Evolutionary conservation across 2,797 vertebrate species (phyloP).

Genomic region (Synanceia verrucosa): DNA sequence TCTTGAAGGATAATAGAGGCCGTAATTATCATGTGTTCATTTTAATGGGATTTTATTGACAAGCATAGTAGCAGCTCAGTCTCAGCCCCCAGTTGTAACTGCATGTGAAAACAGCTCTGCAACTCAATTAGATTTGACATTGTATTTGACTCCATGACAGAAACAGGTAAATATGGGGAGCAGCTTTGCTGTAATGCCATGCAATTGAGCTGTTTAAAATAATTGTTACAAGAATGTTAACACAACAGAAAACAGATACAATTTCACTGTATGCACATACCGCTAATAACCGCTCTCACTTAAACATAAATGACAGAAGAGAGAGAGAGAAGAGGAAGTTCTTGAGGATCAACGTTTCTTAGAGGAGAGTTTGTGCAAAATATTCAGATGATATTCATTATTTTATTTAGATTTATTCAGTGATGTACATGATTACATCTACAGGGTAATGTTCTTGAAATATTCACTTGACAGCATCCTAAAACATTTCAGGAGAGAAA

Average conservation of each 20-base stretch:
- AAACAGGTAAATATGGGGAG: constrained; percentile 37
- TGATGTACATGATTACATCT: not conserved
- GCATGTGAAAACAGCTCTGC: constrained; percentile 73
- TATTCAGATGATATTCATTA: not conserved
- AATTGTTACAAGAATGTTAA: not conserved
- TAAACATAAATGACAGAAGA: not conserved
- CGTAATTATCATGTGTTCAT: constrained; percentile 82
- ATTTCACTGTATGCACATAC: not conserved
- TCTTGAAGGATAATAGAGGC: constrained; percentile 81
- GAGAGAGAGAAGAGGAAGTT: not conserved
- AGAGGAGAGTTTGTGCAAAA: not conserved
- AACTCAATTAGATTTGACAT: constrained; percentile 79
- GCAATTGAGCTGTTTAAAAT: constrained; percentile 22
- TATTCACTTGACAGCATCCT: not conserved
- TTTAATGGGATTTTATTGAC: constrained; percentile 83
- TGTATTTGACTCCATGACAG: constrained; percentile 59
- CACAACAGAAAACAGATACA: not conserved
- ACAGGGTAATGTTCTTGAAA: not conserved
- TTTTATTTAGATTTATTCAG: constrained; percentile 8
- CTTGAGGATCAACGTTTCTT: not conserved
- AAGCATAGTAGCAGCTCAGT: constrained; percentile 63
- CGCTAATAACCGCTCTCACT: not conserved
- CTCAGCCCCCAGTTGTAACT: constrained; percentile 59
- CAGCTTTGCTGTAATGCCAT: not conserved
- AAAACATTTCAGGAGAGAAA: not conserved